Evolutionary conservation across 2,113 vertebrate species (phyloP), one percentile per base, ranked within the genome.

Genomic region (Thamnophis sirtalis): DNA sequence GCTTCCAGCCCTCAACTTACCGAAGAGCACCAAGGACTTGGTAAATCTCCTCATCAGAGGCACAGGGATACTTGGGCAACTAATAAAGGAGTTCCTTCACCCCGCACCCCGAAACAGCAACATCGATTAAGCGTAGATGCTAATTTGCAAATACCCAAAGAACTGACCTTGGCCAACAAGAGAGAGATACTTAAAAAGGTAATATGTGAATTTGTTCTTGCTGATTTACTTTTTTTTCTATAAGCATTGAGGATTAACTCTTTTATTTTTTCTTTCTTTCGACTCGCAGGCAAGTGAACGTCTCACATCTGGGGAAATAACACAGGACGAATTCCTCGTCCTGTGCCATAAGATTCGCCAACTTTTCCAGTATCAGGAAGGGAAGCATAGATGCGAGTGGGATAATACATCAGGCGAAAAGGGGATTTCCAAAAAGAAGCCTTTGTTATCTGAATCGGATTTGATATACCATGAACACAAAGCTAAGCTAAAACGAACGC

Each of bases 331-430:
- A 48, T 99, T 99, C 94, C 98, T 99, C 50, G 95, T 98, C 94
- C 98, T 99, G 93, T 99, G 98, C 92, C 99, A 99, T 97, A 98
- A 99, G 97, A 99, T 99, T 95, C 98, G 98, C 22, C 98, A 99
- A 92, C 97, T 99, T 73, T 99, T 99, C 97, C 99, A 99, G 95
- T 99, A 99, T 94, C 99, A 99, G 97, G 98, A 99, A 96, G 99
- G 98, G 97, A 99, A 98, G 96, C 98, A 98, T 95, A 97, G 98
- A 88, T 98, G 98, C 63, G 98, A 97, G 68, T 99, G 98, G 98
- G 98, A 98, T 90, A 98, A 97, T 54, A 94, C 98, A 50, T 95
- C 95, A 63, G 98, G 98, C 58, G 98, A 98, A 92, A 97, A 97
- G 92, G 97, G 98, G 92, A 93, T 97, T 84, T 63, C 96, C 94